Percentiles rank a stretch among this genome's conserved stretches.
phyloP scores from a whole-genome alignment of 1,140 invertebrate species.

The Tetramorium alpestre region DNA sequence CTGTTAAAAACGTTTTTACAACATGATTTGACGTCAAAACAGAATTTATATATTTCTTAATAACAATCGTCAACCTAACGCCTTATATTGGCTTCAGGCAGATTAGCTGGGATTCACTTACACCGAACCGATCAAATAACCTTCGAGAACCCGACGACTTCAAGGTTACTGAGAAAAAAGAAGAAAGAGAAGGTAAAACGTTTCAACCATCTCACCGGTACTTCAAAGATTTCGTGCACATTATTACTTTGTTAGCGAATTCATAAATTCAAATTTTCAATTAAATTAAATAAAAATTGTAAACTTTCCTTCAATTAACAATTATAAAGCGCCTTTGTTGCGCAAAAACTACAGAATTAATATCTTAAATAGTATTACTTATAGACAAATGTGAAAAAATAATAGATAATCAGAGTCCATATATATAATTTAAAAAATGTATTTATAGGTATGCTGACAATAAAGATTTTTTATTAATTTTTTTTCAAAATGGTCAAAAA shows the following conservation, averaged over 20 bases:
- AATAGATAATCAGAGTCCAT: too few species aligned
- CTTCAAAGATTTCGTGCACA: neutral
- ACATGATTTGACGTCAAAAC: neutral
- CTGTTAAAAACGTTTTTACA: neutral
- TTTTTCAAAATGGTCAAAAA: too few species aligned
- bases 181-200: constrained; percentile 28
- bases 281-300: neutral
- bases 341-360: neutral
- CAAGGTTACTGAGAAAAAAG: constrained; percentile 54
- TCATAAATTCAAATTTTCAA: neutral
- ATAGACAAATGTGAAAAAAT: too few species aligned
- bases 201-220: constrained; percentile 9
- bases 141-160: constrained; percentile 53
- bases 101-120: constrained; percentile 66
- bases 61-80: neutral
- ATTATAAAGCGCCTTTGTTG: neutral
- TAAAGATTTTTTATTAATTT: too few species aligned
- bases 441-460: too few species aligned
- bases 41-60: constrained; percentile 2
- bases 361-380: too few species aligned
- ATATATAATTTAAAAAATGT: too few species aligned
- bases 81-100: constrained; percentile 36
- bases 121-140: constrained; percentile 59
- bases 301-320: neutral
- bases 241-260: constrained; percentile 10